A percentile compares a stretch with the other conserved stretches of the same genome.
Conservation (phyloP, 2,888 invertebrate genomes). For the Hybos culiciformis region DNA sequence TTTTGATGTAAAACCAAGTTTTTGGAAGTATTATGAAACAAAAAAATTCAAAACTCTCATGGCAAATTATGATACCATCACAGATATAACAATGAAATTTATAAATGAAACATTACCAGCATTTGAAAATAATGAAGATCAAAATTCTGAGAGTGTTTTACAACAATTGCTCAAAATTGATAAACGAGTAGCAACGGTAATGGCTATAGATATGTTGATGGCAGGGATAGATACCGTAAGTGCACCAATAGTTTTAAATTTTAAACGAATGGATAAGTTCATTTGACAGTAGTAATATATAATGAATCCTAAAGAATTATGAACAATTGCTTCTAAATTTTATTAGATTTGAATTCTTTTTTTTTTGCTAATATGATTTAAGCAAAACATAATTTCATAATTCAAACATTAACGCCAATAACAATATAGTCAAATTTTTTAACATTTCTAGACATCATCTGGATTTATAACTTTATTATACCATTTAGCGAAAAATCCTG, state of each 20-base stretch:
- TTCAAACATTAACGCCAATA: neutral
- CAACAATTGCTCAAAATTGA: slow-evolving; percentile 49
- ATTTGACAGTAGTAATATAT: neutral
- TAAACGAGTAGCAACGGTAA: slow-evolving; percentile 47
- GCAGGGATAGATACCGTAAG: slow-evolving; percentile 63
- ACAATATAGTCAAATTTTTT: neutral
- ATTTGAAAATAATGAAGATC: slow-evolving; percentile 13
- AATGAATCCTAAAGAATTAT: too few species aligned
- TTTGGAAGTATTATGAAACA: slow-evolving; percentile 26
- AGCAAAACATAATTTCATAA: too few species aligned
- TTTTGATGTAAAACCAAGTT: slow-evolving; percentile 27
- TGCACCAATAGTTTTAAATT: neutral
- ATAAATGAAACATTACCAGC: slow-evolving; percentile 30
- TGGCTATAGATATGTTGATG: slow-evolving; percentile 57
- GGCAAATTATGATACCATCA: slow-evolving; percentile 23
- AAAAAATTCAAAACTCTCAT: slow-evolving; percentile 25
- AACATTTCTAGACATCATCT: slow-evolving; percentile 29
- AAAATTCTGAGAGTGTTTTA: slow-evolving; percentile 39
- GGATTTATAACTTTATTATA: slow-evolving; percentile 23
- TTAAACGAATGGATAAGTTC: neutral
- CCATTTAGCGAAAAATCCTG: slow-evolving; percentile 44
- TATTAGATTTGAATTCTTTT: neutral
- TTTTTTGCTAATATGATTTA: neutral
- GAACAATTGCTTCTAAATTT: neutral
- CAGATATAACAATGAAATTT: slow-evolving; percentile 26